phyloP scores from a whole-genome alignment of 2,797 vertebrate species.

The Loriculus beryllinus region DNA sequence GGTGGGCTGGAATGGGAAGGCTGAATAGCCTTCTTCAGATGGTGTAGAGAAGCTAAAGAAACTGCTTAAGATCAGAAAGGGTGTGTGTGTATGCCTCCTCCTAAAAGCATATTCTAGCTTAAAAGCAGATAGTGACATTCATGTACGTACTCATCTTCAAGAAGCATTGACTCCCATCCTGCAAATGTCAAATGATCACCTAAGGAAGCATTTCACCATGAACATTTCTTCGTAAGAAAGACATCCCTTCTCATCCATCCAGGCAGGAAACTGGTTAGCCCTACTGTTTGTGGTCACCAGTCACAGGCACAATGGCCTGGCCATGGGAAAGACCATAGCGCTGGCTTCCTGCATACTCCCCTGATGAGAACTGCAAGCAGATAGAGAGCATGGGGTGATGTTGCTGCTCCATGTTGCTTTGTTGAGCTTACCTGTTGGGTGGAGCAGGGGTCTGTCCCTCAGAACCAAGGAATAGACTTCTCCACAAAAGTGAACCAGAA shows the following conservation, averaged over 20 bases:
- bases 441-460: not conserved
- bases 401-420: rapidly evolving
- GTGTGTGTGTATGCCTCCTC: not conserved
- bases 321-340: not conserved
- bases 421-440: not conserved
- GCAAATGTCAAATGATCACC: not conserved
- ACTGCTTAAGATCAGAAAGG: not conserved
- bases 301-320: not conserved
- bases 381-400: rapidly evolving
- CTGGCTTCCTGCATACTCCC: not conserved
- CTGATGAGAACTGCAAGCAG: not conserved
- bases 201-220: not conserved
- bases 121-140: not conserved
- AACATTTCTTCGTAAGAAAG: not conserved
- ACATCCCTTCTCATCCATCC: not conserved
- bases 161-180: not conserved
- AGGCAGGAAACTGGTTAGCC: not conserved
- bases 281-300: not conserved
- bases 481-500: not conserved
- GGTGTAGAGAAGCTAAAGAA: not conserved
- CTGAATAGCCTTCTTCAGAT: not conserved
- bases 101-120: not conserved
- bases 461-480: not conserved
- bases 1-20: not conserved
- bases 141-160: rapidly evolving